Percentiles rank a stretch among this genome's conserved stretches.
Evolutionary conservation across 2,113 vertebrate genomes (phyloP).

Genomic region (Bolborhynchus lineola): DNA sequence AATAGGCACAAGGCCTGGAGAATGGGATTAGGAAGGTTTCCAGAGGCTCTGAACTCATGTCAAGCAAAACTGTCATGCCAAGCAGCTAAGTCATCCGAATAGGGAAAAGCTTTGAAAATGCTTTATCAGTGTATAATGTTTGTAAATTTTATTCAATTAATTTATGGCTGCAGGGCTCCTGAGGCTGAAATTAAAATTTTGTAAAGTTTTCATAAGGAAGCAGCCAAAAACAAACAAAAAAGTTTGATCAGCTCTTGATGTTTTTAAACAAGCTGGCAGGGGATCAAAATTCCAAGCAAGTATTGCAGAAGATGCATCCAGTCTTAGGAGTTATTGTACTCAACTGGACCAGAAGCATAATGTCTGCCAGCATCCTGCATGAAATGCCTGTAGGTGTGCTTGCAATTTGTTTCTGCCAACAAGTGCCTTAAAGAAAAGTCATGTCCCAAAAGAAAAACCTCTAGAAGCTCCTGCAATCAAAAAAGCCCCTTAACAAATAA

Average conservation of each 20-base stretch:
- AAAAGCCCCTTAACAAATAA: background rate
- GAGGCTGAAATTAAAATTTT: conserved; percentile 74
- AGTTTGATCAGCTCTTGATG: conserved; percentile 51
- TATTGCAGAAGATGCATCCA: background rate
- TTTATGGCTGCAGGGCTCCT: conserved; percentile 74
- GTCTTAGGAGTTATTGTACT: background rate
- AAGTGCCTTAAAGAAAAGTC: background rate
- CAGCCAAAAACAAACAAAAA: conserved; percentile 56
- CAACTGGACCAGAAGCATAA: background rate
- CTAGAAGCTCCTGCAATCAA: background rate
- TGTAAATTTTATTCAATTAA: conserved; percentile 81
- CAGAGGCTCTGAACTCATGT: conserved; percentile 73
- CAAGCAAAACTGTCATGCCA: conserved; percentile 70
- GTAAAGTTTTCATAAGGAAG: conserved; percentile 71
- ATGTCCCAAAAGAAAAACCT: background rate
- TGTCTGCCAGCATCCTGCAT: background rate
- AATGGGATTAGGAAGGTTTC: conserved; percentile 76
- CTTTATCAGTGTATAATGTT: conserved; percentile 70
- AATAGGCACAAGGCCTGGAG: conserved; percentile 71
- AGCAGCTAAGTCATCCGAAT: conserved; percentile 63
- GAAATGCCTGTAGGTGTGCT: background rate
- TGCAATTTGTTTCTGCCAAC: background rate
- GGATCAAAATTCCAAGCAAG: background rate
- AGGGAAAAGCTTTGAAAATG: conserved; percentile 58
- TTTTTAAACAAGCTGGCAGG: conserved; percentile 49